Conservation (phyloP, 2,888 invertebrate species). For the Alcis repandata region DNA sequence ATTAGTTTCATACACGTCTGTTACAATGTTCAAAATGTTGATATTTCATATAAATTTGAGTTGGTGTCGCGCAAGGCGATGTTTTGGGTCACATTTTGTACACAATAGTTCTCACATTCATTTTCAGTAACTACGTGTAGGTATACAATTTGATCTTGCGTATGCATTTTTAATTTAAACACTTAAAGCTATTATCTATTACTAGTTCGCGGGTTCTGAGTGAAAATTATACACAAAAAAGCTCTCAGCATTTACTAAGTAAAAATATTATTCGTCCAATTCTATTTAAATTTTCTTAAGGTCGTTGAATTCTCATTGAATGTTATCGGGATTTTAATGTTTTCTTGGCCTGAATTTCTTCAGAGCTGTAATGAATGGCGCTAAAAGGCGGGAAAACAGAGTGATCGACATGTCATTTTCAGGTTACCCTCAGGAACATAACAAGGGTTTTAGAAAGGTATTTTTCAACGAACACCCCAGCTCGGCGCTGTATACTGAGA, state of each 20-base stretch:
- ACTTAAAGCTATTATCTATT: constrained; percentile 83
- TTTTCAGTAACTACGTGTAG: constrained; percentile 63
- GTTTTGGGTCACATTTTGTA: constrained; percentile 60
- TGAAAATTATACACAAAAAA: constrained; percentile 39
- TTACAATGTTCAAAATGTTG: constrained; percentile 47
- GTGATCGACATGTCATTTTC: constrained; percentile 52
- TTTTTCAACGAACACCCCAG: constrained; percentile 59
- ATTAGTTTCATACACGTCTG: constrained; percentile 51
- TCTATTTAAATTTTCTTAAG: not conserved
- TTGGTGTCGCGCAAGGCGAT: constrained; percentile 69
- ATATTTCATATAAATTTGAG: constrained; percentile 53
- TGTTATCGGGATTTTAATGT: not conserved
- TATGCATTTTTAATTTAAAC: constrained; percentile 75
- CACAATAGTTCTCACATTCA: constrained; percentile 39
- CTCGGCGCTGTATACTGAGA: not conserved
- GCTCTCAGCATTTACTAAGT: not conserved
- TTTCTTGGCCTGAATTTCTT: constrained; percentile 12
- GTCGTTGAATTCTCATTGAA: no score
- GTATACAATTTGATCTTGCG: constrained; percentile 59
- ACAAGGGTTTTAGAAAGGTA: constrained; percentile 61
- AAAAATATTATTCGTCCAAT: not conserved
- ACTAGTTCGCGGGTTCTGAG: constrained; percentile 67
- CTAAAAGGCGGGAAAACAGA: constrained; percentile 40
- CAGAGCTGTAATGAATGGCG: constrained; percentile 20
- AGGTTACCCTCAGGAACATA: constrained; percentile 51